Evolutionary conservation across 2,113 vertebrate genomes (phyloP).

Genomic region (Coptodon rendalli): DNA sequence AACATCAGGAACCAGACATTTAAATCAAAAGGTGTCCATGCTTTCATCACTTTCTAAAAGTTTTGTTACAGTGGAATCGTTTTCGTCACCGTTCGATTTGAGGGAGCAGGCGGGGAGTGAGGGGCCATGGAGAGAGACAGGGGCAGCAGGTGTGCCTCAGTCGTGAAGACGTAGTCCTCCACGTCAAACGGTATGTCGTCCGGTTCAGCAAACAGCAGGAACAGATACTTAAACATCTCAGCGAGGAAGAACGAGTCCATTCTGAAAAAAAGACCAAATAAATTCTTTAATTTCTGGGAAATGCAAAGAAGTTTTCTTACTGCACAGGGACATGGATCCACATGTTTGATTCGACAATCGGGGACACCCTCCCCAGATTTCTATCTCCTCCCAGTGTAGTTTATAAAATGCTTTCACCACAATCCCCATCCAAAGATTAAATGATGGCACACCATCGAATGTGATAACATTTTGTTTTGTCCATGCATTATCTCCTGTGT

Average conservation of each 20-base stretch:
- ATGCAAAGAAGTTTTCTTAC: background rate
- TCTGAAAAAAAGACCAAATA: conserved; percentile 56
- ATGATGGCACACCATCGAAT: background rate
- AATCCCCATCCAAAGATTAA: background rate
- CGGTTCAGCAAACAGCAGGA: conserved; percentile 89
- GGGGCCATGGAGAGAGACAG: conserved; percentile 90
- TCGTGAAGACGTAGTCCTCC: conserved; percentile 97
- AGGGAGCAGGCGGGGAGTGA: conserved; percentile 52
- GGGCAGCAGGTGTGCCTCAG: conserved; percentile 96
- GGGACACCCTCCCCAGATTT: background rate
- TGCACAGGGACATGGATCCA: background rate
- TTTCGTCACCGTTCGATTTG: conserved; percentile 53
- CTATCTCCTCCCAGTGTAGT: background rate
- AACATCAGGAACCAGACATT: background rate
- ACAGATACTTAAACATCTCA: conserved; percentile 99
- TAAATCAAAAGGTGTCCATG: background rate
- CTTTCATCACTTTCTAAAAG: background rate
- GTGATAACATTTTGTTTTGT: background rate
- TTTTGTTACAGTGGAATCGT: background rate
- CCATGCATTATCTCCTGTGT: background rate
- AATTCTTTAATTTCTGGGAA: background rate
- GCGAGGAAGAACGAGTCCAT: conserved; percentile 99
- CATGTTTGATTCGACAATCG: background rate
- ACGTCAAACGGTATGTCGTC: conserved; percentile 92
- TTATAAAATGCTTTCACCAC: background rate